Percentiles rank a stretch among this genome's conserved stretches.
Evolutionary conservation across 2,888 invertebrate species (phyloP).

Genomic region (Microctonus aethiopoides): DNA sequence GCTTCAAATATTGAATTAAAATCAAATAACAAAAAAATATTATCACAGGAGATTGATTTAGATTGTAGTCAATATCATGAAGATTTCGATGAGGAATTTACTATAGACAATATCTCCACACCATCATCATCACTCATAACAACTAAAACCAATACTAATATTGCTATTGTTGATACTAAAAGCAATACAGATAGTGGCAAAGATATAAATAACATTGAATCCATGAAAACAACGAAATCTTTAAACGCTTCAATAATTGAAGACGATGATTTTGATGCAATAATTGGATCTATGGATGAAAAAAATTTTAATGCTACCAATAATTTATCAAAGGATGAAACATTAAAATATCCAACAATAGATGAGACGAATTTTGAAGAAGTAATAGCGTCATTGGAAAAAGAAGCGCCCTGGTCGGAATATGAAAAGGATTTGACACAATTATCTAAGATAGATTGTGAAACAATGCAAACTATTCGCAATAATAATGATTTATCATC

Average conservation of each 20-base stretch:
- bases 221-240: background rate
- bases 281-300: slow-evolving; percentile 12
- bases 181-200: background rate
- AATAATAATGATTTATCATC: slow-evolving; percentile 64
- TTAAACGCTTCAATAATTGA: background rate
- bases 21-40: background rate
- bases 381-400: slow-evolving; percentile 27
- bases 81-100: slow-evolving; percentile 45
- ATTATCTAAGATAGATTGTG: slow-evolving; percentile 43
- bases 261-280: slow-evolving; percentile 26
- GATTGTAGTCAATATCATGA: slow-evolving; percentile 44
- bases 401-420: slow-evolving; percentile 54
- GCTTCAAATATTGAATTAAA: slow-evolving; percentile 4
- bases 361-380: slow-evolving; percentile 31
- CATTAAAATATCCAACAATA: slow-evolving; percentile 2
- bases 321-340: background rate
- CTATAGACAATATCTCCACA: slow-evolving; percentile 18
- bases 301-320: background rate
- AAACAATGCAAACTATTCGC: slow-evolving; percentile 42
- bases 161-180: too few relatives aligned
- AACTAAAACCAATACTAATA: too few relatives aligned
- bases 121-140: too few relatives aligned
- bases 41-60: slow-evolving; percentile 22
- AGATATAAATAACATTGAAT: background rate
- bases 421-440: slow-evolving; percentile 43